These are phyloP conservation scores for Lasiommata megera DNA, from an alignment of 2,888 invertebrate genomes.

Conservation along the genomic window DNA sequence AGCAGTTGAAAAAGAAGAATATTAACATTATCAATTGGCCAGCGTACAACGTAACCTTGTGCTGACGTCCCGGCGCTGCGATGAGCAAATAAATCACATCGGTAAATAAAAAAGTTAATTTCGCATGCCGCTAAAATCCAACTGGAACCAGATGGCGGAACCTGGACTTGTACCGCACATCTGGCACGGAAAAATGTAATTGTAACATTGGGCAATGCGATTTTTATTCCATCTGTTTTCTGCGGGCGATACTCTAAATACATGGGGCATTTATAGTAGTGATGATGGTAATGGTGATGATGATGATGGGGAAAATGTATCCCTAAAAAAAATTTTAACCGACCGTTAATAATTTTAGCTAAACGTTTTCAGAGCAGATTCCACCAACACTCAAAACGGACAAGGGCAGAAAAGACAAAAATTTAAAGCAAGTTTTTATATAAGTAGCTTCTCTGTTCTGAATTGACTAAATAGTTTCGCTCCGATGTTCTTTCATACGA, in stretches of 20 bases:
- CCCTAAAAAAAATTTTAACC: too few relatives aligned
- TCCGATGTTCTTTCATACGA: too few relatives aligned
- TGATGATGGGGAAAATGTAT: too few relatives aligned
- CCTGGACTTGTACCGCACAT: constrained; percentile 41
- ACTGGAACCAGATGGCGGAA: constrained; percentile 48
- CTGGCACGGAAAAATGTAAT: constrained; percentile 41
- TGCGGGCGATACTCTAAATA: not conserved
- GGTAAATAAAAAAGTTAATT: constrained; percentile 51
- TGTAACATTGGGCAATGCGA: constrained; percentile 28
- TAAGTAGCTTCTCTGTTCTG: too few relatives aligned
- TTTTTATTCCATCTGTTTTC: constrained; percentile 20
- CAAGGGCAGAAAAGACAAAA: too few relatives aligned
- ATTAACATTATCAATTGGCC: constrained; percentile 36
- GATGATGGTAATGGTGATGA: too few relatives aligned
- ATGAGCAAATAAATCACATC: constrained; percentile 57
- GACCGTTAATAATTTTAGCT: too few relatives aligned
- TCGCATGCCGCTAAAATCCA: constrained; percentile 46
- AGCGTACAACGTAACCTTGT: constrained; percentile 52
- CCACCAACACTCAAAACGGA: too few relatives aligned
- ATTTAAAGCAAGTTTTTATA: too few relatives aligned
- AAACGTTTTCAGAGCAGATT: too few relatives aligned
- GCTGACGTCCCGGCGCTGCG: constrained; percentile 49
- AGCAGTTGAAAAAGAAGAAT: not conserved
- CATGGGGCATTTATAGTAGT: too few relatives aligned
- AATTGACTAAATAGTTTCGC: too few relatives aligned